phyloP scores from a whole-genome alignment of 2,113 vertebrate species.

The Proteles cristata region DNA sequence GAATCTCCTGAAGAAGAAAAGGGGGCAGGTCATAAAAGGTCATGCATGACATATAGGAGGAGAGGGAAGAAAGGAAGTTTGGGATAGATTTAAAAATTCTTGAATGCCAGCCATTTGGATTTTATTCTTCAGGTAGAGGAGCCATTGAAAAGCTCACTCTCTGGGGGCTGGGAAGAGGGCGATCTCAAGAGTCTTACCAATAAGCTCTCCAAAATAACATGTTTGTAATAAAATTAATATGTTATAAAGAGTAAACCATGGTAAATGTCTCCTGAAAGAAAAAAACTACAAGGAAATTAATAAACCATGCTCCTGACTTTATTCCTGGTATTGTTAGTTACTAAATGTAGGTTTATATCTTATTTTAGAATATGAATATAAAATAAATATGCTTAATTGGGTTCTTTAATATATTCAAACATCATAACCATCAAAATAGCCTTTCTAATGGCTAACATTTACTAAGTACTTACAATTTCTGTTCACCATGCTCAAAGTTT shows the following conservation, averaged over 20 bases:
- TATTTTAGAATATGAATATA: conserved; percentile 27
- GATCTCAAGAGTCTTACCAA: background rate
- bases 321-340: conserved; percentile 24
- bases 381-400: conserved; percentile 26
- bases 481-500: background rate
- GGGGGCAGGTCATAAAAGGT: background rate
- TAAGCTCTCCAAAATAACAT: background rate
- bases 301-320: conserved; percentile 24
- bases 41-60: background rate
- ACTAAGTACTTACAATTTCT: background rate
- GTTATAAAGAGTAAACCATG: background rate
- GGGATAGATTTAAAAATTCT: background rate
- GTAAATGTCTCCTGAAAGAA: conserved; percentile 56
- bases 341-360: conserved; percentile 27
- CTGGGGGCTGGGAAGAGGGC: background rate
- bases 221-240: background rate
- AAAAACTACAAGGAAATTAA: conserved; percentile 37
- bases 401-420: background rate
- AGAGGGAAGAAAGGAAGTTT: background rate
- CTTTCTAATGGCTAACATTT: conserved; percentile 31
- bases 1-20: background rate
- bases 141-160: background rate
- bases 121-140: background rate
- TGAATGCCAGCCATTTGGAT: conserved; percentile 1
- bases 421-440: background rate